A percentile compares a stretch with the other conserved stretches of the same genome.
Conservation (phyloP, 2,113 vertebrate genomes). For the Passer domesticus region DNA sequence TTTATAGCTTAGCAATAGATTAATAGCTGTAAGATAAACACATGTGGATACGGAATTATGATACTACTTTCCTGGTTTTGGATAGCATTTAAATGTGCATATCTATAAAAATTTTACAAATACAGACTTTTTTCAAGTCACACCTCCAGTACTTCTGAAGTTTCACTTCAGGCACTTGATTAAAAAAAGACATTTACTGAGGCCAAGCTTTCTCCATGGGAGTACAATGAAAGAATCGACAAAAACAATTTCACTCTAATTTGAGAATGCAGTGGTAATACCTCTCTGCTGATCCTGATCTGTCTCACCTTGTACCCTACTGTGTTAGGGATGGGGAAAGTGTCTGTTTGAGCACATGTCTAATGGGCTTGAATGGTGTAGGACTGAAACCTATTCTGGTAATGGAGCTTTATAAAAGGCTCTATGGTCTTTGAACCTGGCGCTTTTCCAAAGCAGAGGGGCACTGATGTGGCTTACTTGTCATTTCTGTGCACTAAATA, state of each 20-base stretch:
- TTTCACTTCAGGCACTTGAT: conserved; percentile 5
- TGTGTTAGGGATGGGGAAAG: conserved; percentile 1
- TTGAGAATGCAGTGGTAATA: conserved; percentile 10
- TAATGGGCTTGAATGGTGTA: background rate
- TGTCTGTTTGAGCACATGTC: conserved; percentile 23
- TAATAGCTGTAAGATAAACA: background rate
- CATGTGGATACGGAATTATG: background rate
- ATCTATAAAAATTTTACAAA: background rate
- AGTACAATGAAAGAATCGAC: background rate
- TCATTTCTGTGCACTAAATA: background rate
- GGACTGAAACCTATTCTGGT: conserved; percentile 13
- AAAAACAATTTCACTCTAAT: conserved; percentile 39
- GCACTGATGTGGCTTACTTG: background rate
- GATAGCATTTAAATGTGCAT: background rate
- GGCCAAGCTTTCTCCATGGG: background rate
- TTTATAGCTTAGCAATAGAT: background rate
- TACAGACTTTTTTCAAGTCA: background rate
- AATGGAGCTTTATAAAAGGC: conserved; percentile 7
- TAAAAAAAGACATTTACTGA: conserved; percentile 26
- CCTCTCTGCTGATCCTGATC: conserved; percentile 11
- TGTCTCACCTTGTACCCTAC: background rate
- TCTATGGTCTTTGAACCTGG: background rate
- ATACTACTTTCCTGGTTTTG: background rate
- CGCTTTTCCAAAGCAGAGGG: background rate
- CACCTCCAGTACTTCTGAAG: background rate